Base-by-base conservation (phyloP, 2,113 vertebrate species). In the Alligator mississippiensis region DNA sequence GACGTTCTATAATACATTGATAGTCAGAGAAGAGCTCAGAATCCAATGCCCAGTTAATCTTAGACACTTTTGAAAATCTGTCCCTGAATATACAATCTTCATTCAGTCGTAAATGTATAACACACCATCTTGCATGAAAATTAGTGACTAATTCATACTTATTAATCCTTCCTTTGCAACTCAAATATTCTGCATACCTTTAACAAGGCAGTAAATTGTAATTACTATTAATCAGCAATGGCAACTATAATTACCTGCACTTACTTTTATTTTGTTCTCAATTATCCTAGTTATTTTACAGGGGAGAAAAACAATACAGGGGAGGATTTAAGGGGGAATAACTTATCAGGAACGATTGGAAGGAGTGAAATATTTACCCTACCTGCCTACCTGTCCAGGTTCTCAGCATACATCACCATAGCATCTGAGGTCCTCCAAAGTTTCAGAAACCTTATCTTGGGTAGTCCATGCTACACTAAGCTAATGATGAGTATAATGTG, bases 321-420 rank as follows among this genome's bases (percentile, higher is more conserved):
- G 82, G 82, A 93, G 77, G 64, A 93, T 84, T 68, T 68, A 68
- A 80, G 94, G 86, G 60, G 79, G 27, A 92, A 54, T 70, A 88
- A 92, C 47, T 90, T 74, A 75, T 57, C 77, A 93, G 62, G 28
- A 94, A 76, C 54, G n/a, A 90, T 93, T 85, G 95, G 16, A 83
- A 85, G 2, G 59, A 84, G 25, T 80, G 28, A n/a, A 57, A 78
- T 94, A 68, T 84, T 61, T 8, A 47, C 25, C 57, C 68, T 70
- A 25, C 19, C 34, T 90, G 28, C n/a, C 70, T 90, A 47, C 9
- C 54, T 77, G 30, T 54, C 9, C 22, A 66, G 74, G 22, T 85
- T 85, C 30, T 70, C 84, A 24, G 5, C 27, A 18, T 24, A 15
- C 16, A 15, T 28, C 34, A 84, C 38, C 66, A 21, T 24, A 34